Base-by-base conservation (phyloP, 2,888 invertebrate species). In the Orthosia gracilis region DNA sequence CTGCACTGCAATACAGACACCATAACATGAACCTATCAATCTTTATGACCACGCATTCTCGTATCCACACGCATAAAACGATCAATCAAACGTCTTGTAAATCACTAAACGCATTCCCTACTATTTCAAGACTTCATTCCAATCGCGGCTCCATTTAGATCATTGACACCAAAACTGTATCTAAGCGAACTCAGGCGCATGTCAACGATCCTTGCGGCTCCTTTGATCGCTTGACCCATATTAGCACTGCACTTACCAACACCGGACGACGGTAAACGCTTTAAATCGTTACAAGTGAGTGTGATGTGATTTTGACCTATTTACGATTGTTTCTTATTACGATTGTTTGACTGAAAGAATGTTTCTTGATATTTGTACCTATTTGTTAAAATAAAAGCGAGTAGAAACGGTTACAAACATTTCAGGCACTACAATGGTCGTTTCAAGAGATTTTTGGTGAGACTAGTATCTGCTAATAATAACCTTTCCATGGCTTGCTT, bases 151-250 rank as follows among this genome's bases (percentile, higher is more conserved):
- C 67, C 50, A 84, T 86, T 76, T 63, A 64, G 90, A 91, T 89
- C 91, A 85, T 92, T 93, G 92, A 90, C 92, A 91, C 88, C 84
- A 81, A 83, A 83, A 87, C 77, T 73, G 89, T 89, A 85, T 84
- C 85, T 81, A 87, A 77, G 88, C 85, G 88, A 88, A 87, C 89
- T 83, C 86, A 52, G 17, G 74, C 74, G 80, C 82, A 87, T 83
- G 91, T 92, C 92, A 92, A 90, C 86, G 92, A 87, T 89, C 92
- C 78, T 79, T 84, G 91, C 93, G 93, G 92, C 90, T 69, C 85
- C 90, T 94, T 94, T 94, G 93, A 93, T 91, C 89, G 81, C 57
- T 74, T 94, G 94, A 94, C 94, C 94, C 89, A 94, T 76, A 89
- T 91, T 88, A 88, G 70, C 64, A 69, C 78, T 89, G 89, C 89